phyloP scores from a whole-genome alignment of 2,888 invertebrate genomes.

The Apamea monoglypha region DNA sequence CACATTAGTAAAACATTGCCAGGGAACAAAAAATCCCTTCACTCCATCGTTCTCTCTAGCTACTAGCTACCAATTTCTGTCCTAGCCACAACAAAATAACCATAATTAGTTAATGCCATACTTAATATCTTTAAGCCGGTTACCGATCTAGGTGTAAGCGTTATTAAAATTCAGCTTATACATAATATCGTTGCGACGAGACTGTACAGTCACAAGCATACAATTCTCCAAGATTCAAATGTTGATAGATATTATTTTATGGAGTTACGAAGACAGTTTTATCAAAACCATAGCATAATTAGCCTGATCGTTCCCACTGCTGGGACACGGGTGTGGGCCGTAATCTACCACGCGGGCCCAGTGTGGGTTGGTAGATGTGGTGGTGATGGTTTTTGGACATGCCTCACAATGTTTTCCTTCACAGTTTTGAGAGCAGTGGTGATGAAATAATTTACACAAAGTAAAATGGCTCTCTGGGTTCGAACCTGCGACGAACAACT shows the following conservation, averaged over 20 bases:
- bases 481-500: too few relatives aligned
- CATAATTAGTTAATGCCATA: constrained; percentile 12
- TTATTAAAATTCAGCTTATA: constrained; percentile 71
- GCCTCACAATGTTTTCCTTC: too few relatives aligned
- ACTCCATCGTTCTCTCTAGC: too few relatives aligned
- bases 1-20: neutral
- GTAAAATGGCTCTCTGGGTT: too few relatives aligned
- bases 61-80: neutral
- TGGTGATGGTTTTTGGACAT: too few relatives aligned
- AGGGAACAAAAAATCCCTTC: neutral
- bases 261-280: neutral
- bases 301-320: too few relatives aligned
- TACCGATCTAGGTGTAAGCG: constrained; percentile 37
- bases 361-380: too few relatives aligned
- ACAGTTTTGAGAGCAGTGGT: too few relatives aligned
- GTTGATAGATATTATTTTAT: neutral
- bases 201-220: constrained; percentile 26
- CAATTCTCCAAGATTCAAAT: neutral
- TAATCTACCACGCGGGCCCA: too few relatives aligned
- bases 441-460: too few relatives aligned
- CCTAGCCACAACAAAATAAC: constrained; percentile 19
- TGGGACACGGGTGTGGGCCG: too few relatives aligned
- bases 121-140: constrained; percentile 16
- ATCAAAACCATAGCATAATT: neutral
- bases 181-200: constrained; percentile 51